A percentile compares a stretch with the other conserved stretches of the same genome.
phyloP scores from a whole-genome alignment of 2,113 vertebrate genomes.

The Tyto alba region DNA sequence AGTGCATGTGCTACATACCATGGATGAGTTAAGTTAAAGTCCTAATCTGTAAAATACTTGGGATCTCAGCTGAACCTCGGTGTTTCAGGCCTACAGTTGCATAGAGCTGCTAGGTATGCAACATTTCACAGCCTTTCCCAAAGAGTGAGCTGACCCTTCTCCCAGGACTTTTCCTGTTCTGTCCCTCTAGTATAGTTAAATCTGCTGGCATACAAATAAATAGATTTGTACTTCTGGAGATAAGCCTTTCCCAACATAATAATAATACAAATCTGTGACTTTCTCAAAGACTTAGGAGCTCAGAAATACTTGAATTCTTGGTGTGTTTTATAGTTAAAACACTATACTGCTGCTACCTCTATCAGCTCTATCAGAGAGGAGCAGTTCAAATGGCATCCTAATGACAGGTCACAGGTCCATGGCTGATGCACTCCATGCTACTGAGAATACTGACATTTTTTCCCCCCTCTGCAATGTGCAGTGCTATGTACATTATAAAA shows the following conservation, averaged over 20 bases:
- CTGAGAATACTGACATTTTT: background rate
- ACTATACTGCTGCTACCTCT: background rate
- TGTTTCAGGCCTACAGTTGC: background rate
- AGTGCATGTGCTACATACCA: background rate
- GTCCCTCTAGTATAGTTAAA: background rate
- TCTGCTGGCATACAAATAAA: background rate
- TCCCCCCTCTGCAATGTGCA: background rate
- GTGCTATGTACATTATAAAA: background rate
- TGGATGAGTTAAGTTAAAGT: background rate
- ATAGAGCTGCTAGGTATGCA: background rate
- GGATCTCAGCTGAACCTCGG: background rate
- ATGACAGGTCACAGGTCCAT: background rate
- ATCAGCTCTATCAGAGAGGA: background rate
- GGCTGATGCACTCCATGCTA: background rate
- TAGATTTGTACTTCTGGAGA: background rate
- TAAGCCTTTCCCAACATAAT: background rate
- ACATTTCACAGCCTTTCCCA: background rate
- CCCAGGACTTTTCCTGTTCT: background rate
- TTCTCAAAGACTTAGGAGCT: background rate
- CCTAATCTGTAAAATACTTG: background rate
- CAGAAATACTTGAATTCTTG: background rate
- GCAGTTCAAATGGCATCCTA: background rate
- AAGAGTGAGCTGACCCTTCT: background rate
- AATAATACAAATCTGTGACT: background rate
- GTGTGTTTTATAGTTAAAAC: background rate